A percentile compares a stretch with the other conserved stretches of the same genome.
phyloP scores from a whole-genome alignment of 1,140 invertebrate species.

The Zaprionus ghesquierei region DNA sequence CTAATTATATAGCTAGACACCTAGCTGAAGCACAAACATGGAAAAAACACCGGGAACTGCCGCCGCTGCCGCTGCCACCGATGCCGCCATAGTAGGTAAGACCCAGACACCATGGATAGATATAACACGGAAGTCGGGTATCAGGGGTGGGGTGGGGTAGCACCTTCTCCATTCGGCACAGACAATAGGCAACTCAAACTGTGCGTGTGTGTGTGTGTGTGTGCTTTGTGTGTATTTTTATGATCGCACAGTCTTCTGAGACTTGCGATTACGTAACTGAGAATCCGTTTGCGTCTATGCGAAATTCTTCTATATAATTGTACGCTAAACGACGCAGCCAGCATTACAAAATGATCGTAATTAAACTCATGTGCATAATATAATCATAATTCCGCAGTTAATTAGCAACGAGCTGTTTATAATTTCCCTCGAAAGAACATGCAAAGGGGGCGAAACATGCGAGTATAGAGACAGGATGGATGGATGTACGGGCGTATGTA shows the following conservation, averaged over 20 bases:
- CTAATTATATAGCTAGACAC: conserved; percentile 72
- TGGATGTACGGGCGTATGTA: conserved; percentile 1
- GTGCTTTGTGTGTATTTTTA: conserved; percentile 65
- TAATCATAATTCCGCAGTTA: conserved; percentile 30
- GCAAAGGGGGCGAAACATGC: too few species aligned
- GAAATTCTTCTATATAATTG: conserved; percentile 52
- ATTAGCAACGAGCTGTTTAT: conserved; percentile 15
- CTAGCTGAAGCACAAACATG: conserved; percentile 71
- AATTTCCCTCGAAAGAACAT: too few species aligned
- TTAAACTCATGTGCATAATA: neutral
- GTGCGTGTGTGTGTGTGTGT: conserved; percentile 40
- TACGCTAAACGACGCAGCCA: conserved; percentile 25
- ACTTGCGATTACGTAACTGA: conserved; percentile 70
- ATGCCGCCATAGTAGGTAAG: conserved; percentile 53
- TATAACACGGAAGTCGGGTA: conserved; percentile 5
- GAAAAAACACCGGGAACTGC: conserved; percentile 55
- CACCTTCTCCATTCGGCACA: conserved; percentile 39
- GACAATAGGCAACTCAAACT: conserved; percentile 50
- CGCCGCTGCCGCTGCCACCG: conserved; percentile 13
- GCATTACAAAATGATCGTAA: neutral
- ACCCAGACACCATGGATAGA: conserved; percentile 1
- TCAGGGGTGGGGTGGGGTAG: neutral
- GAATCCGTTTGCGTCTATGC: conserved; percentile 19
- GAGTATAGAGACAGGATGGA: too few species aligned
- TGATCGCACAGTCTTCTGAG: conserved; percentile 42